These are phyloP conservation scores for Erebia ligea DNA, from an alignment of 2,888 invertebrate genomes.

Conservation along the genomic window DNA sequence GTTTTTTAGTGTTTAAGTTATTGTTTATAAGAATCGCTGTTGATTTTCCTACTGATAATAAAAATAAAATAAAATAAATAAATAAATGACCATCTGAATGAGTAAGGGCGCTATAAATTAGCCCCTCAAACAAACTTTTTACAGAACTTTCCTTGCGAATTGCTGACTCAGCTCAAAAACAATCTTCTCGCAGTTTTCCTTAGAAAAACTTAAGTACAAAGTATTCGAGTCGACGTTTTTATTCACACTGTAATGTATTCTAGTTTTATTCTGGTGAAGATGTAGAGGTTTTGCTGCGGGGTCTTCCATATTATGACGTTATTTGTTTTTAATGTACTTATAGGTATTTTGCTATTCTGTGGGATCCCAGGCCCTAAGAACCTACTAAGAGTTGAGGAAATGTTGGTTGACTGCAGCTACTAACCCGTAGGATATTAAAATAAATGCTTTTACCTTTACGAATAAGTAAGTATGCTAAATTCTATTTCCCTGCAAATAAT, in stretches of 20 bases:
- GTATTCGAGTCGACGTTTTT: not conserved
- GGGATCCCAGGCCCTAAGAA: not conserved
- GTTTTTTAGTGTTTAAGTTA: too few species aligned
- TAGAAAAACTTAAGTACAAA: not conserved
- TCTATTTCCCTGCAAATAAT: not conserved
- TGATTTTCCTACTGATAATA: too few species aligned
- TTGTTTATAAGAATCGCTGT: too few species aligned
- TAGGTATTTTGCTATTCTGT: not conserved
- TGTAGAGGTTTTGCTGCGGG: not conserved
- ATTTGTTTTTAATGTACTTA: not conserved
- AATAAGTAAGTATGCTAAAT: not conserved
- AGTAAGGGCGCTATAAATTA: not conserved
- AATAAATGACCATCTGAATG: not conserved
- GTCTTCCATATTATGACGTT: not conserved
- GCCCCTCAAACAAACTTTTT: conserved; percentile 1
- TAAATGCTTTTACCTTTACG: not conserved
- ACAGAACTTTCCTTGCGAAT: not conserved
- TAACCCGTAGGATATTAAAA: not conserved
- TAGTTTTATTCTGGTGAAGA: not conserved
- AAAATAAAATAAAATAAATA: not conserved
- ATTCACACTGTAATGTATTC: not conserved
- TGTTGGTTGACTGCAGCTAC: not conserved
- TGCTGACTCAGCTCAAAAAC: conserved; percentile 1
- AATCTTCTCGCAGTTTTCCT: not conserved
- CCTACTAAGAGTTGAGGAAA: not conserved